Conservation (phyloP, 2,888 invertebrate genomes). For the Alloscopus bannaensis region DNA sequence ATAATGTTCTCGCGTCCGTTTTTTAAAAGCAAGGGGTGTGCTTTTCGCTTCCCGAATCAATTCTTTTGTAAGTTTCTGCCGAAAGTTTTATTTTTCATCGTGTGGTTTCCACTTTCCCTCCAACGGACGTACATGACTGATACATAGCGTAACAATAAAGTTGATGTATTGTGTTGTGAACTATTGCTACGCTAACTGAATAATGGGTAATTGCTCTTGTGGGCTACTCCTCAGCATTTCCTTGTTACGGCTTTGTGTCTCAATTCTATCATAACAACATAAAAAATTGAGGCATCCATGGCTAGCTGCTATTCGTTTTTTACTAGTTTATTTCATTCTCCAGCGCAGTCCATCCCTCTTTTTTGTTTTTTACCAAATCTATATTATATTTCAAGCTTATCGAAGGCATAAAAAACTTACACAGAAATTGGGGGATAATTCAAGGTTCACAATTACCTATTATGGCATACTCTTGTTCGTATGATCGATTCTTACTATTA, state of each 20-base stretch:
- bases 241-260: slow-evolving; percentile 17
- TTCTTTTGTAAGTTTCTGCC: slow-evolving; percentile 25
- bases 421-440: too few relatives aligned
- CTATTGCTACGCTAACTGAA: slow-evolving; percentile 15
- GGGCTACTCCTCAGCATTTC: slow-evolving; percentile 4
- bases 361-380: too few relatives aligned
- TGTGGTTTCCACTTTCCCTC: slow-evolving; percentile 51
- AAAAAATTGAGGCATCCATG: background rate
- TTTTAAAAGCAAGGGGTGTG: slow-evolving; percentile 27
- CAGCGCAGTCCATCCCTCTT: too few relatives aligned
- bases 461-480: too few relatives aligned
- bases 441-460: too few relatives aligned
- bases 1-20: slow-evolving; percentile 9
- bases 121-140: too few relatives aligned
- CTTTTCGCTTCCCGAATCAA: slow-evolving; percentile 41
- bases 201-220: slow-evolving; percentile 27
- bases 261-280: slow-evolving; percentile 5
- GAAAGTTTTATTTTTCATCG: slow-evolving; percentile 26
- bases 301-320: background rate
- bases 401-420: too few relatives aligned
- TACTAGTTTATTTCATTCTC: too few relatives aligned
- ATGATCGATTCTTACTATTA: too few relatives aligned
- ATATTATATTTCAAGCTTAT: too few relatives aligned
- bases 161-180: slow-evolving; percentile 4
- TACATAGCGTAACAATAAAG: too few relatives aligned